These are phyloP conservation scores for Archilochus colubris DNA, from an alignment of 2,113 vertebrate genomes.

Conservation along the genomic window DNA sequence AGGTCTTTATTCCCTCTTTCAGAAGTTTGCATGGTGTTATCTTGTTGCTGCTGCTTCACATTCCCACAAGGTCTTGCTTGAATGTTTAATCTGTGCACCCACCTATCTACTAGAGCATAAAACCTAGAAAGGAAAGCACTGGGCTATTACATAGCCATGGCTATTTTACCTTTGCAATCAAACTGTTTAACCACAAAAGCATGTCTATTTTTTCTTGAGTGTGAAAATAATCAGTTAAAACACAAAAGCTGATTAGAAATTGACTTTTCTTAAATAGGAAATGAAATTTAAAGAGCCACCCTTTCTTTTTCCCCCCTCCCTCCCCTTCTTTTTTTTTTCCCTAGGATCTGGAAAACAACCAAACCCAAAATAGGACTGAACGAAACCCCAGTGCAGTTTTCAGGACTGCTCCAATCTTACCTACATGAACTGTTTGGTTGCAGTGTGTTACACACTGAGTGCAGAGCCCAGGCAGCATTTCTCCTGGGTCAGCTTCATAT, in stretches of 20 bases:
- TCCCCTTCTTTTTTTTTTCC: no score
- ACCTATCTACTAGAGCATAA: background rate
- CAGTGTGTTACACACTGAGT: rapidly evolving
- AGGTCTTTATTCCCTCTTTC: background rate
- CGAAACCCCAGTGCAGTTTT: background rate
- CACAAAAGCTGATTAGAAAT: background rate
- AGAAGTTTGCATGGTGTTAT: rapidly evolving
- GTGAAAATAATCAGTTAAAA: background rate
- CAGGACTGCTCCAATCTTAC: background rate
- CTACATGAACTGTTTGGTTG: rapidly evolving
- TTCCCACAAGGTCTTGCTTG: background rate
- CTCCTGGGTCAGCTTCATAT: rapidly evolving
- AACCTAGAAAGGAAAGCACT: background rate
- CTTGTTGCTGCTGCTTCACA: background rate
- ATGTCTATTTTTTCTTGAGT: background rate
- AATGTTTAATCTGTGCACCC: background rate
- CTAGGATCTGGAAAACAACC: background rate
- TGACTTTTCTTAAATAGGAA: background rate
- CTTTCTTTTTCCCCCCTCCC: no score
- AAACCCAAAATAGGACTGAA: background rate
- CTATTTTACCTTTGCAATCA: background rate
- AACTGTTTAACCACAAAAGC: background rate
- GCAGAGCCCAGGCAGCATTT: background rate
- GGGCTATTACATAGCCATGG: background rate
- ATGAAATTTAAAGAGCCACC: background rate